phyloP scores from a whole-genome alignment of 2,113 vertebrate genomes.

The Cephalopterus ornatus region DNA sequence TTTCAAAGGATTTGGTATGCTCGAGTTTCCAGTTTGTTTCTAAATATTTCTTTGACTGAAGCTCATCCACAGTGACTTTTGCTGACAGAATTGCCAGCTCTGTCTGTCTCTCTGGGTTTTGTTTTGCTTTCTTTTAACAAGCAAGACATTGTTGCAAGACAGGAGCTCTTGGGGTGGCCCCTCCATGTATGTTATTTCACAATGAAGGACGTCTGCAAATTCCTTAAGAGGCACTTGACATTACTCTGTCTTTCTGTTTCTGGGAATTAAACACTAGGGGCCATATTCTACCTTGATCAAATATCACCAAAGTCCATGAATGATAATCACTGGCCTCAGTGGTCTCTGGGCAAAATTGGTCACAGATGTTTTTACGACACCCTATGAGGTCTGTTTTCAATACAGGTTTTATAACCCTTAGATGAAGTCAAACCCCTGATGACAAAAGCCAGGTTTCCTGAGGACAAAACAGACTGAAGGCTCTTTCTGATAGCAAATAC shows the following conservation, averaged over 20 bases:
- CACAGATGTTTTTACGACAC: neutral
- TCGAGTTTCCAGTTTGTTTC: constrained; percentile 6
- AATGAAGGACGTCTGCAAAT: neutral
- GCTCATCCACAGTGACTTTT: neutral
- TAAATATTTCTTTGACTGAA: constrained; percentile 35
- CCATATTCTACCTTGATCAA: neutral
- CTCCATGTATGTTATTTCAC: neutral
- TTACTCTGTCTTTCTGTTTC: neutral
- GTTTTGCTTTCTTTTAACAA: constrained; percentile 6
- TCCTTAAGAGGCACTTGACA: neutral
- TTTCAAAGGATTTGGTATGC: constrained; percentile 25
- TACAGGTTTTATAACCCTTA: neutral
- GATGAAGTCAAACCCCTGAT: neutral
- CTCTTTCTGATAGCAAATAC: neutral
- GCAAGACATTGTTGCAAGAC: constrained; percentile 6
- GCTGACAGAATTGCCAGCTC: constrained; percentile 13
- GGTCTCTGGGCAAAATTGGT: neutral
- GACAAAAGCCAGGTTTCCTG: neutral
- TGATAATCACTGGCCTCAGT: neutral
- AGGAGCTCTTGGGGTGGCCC: neutral
- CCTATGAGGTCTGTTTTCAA: neutral
- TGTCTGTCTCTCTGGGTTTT: neutral
- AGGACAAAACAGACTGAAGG: neutral
- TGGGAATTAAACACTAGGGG: neutral
- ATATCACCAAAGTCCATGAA: neutral